A percentile compares a stretch with the other conserved stretches of the same genome.
These are phyloP conservation scores for Spilarctia lutea DNA, from an alignment of 2,888 invertebrate genomes.

Conservation along the genomic window DNA sequence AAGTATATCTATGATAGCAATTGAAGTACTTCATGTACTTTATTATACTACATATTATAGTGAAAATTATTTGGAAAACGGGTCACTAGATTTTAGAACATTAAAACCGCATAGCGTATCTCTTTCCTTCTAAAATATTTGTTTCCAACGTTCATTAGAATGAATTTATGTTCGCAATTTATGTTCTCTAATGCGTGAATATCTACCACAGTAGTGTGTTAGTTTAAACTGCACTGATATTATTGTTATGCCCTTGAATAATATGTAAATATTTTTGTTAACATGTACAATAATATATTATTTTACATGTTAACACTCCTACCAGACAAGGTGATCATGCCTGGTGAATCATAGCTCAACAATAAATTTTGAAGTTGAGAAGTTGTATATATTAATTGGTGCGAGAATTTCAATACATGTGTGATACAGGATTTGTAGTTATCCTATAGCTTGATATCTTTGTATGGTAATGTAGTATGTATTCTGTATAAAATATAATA, in stretches of 20 bases:
- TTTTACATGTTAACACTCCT: too few species aligned
- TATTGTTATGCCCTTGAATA: neutral
- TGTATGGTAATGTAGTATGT: too few species aligned
- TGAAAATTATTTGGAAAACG: neutral
- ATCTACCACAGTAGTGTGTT: neutral
- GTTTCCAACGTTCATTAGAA: neutral
- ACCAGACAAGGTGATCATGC: too few species aligned
- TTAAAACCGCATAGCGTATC: neutral
- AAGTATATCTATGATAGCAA: neutral
- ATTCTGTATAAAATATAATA: too few species aligned
- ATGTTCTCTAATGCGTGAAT: neutral
- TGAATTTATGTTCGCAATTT: neutral
- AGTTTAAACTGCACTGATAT: neutral
- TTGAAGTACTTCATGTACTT: neutral
- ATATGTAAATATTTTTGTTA: neutral
- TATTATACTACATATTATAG: neutral
- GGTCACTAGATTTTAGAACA: neutral
- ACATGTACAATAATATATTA: too few species aligned
- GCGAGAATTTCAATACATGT: too few species aligned
- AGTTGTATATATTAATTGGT: too few species aligned
- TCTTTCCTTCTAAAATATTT: neutral
- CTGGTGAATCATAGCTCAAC: too few species aligned
- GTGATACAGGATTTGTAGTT: too few species aligned
- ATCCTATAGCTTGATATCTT: too few species aligned
- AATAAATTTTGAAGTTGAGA: too few species aligned